Base-by-base conservation (phyloP, 2,113 vertebrate species). In the Campylomormyrus tamandua region DNA sequence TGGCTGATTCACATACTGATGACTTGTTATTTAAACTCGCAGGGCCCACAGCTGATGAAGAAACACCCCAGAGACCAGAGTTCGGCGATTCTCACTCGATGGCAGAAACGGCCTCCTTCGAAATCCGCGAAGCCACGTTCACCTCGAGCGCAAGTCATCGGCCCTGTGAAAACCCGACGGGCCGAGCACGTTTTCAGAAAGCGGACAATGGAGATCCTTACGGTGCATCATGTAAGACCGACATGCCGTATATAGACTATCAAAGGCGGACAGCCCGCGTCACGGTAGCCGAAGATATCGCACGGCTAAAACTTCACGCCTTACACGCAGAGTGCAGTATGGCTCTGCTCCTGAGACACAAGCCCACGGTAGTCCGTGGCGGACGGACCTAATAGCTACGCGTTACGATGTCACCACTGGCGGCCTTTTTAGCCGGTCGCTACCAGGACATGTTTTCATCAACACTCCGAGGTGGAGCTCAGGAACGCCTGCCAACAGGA, bases 1-100 rank as follows among this genome's bases (percentile, higher is more conserved):
- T 87, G 92, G 93, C 93, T 90, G 92, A 90, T 46, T 10, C 89
- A 89, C 92, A 89, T 89, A 91, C 92, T 21, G 89, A 93, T 91
- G 94, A 95, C 86, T 90, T 89, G 90, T 7, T 90, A 88, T 88
- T 91, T 90, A 27, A 90, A 92, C 92, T 93, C 90, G 77, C 39
- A 84, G 85, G 90, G 90, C 90, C 80, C 42, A 17, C 50, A 92
- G 66, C 17, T 91, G 92, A 92, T 83, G 91, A 90, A 90, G 92
- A 92, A 92, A 92, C 89, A 90, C 88, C 58, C 83, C 24, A 27
- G 66, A 74, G 86, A 49, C 87, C 70, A 50, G 3, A 42, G 56
- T 85, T 39, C 9, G 13, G 48, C 5, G 48, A 80, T 15, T 89
- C 88, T 45, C 46, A 24, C n/a, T 21, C 39, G 11, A 74, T 19